Conservation (phyloP, 2,797 vertebrate genomes). For the Nannoperca australis region DNA sequence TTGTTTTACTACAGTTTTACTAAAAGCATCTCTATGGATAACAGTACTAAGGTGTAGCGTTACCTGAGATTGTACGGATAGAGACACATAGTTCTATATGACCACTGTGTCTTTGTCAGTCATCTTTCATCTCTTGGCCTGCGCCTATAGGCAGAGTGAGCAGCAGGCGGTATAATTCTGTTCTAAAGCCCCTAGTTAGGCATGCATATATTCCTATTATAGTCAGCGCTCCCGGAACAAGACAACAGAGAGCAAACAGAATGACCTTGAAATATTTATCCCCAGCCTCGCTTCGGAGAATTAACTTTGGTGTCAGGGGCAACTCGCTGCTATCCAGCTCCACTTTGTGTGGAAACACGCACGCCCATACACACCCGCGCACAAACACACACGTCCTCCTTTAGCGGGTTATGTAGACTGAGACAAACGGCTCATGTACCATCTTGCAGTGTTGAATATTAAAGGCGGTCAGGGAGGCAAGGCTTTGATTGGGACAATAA, state of each 20-base stretch:
- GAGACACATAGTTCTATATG: slow-evolving; percentile 49
- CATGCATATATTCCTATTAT: slow-evolving; percentile 85
- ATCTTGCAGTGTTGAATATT: slow-evolving; percentile 89
- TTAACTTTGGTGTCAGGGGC: slow-evolving; percentile 83
- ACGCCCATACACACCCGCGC: slow-evolving; percentile 20
- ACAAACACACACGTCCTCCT: slow-evolving; percentile 50
- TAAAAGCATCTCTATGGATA: slow-evolving; percentile 7
- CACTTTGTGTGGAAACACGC: slow-evolving; percentile 67
- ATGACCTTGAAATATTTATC: slow-evolving; percentile 89
- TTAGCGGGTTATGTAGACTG: slow-evolving; percentile 67
- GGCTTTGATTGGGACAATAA: slow-evolving; percentile 90
- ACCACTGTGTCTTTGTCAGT: slow-evolving; percentile 71
- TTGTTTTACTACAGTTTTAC: not conserved
- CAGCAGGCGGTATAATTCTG: slow-evolving; percentile 77
- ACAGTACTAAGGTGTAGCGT: slow-evolving; percentile 2
- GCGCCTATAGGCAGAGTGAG: slow-evolving; percentile 74
- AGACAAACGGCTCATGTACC: slow-evolving; percentile 84
- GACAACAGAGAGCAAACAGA: slow-evolving; percentile 84
- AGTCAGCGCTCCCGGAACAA: slow-evolving; percentile 81
- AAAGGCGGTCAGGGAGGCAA: slow-evolving; percentile 82
- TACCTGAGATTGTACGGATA: slow-evolving; percentile 25
- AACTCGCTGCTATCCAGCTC: slow-evolving; percentile 75
- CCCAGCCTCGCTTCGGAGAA: slow-evolving; percentile 83
- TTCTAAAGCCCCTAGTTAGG: slow-evolving; percentile 81
- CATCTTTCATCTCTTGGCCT: slow-evolving; percentile 75